Evolutionary conservation across 2,888 invertebrate genomes (phyloP), one percentile per base, ranked within the genome.

Genomic region (Melieria crassipennis): DNA sequence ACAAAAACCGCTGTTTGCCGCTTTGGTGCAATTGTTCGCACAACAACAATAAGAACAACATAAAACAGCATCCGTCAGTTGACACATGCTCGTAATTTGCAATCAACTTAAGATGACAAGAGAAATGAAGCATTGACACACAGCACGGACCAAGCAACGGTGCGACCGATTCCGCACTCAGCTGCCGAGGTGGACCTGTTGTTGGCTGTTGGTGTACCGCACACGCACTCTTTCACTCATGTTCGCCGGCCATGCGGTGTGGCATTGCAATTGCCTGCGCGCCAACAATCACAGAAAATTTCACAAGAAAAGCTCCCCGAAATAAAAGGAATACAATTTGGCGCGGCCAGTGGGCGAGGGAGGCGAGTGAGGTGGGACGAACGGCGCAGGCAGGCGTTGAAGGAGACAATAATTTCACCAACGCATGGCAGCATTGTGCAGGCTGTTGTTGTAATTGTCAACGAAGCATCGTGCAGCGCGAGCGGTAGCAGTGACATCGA

Each of bases 21-120:
- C 30, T 30, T 30, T 30, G 30, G 30, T 30, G 1, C 30, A 30
- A 30, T 30, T 30, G 30, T 30, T 30, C 30, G 30, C 30, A 30
- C 11, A 56, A 11, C 45, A 58, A 42, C 42, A 56, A 43, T 1
- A 30, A 30, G 30, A 30, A 30, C 30, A 30, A 30, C 30, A 30
- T 30, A 30, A 30, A 30, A 30, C 16, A 11, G 42, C 58, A 63
- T 57, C 69, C 63, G 69, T 43, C 55, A 75, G 78, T 75, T 78
- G 77, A 77, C 78, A 80, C 82, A 83, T 76, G 83, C 80, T 84
- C 84, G 84, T 84, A 84, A 84, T 83, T 84, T 84, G 84, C 84
- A 84, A 84, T 84, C 84, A 84, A 83, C 83, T 83, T 84, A 84
- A 84, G 84, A 84, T 84, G 84, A 84, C 84, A 84, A 83, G 80